Conservation (phyloP, 2,888 invertebrate species). For the Teleiodes luculella region DNA sequence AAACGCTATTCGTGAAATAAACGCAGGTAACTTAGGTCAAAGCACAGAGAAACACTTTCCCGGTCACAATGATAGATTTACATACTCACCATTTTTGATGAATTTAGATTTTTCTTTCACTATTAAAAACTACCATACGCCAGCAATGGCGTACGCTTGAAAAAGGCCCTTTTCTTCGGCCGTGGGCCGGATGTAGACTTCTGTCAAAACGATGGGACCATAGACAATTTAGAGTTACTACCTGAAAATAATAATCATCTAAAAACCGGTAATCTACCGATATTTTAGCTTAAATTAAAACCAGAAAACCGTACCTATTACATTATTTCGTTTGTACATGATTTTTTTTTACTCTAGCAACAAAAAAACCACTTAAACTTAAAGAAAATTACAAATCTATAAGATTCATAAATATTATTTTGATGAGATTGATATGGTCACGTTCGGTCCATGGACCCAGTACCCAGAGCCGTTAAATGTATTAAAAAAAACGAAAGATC, state of each 20-base stretch:
- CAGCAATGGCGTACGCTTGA: slow-evolving; percentile 92
- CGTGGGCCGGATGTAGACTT: slow-evolving; percentile 59
- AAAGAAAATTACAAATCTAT: too few relatives aligned
- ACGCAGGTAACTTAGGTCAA: slow-evolving; percentile 39
- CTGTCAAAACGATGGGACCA: slow-evolving; percentile 43
- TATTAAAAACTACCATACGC: slow-evolving; percentile 87
- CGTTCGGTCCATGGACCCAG: too few relatives aligned
- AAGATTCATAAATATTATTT: too few relatives aligned
- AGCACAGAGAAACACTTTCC: slow-evolving; percentile 45
- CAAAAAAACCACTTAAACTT: too few relatives aligned
- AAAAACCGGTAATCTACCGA: slow-evolving; percentile 3
- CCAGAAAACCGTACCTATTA: too few relatives aligned
- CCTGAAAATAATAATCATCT: not conserved
- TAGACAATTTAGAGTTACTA: slow-evolving; percentile 38
- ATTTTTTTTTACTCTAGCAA: too few relatives aligned
- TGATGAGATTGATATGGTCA: too few relatives aligned
- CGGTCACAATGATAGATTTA: slow-evolving; percentile 46
- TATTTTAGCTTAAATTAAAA: too few relatives aligned
- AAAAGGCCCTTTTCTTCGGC: slow-evolving; percentile 79
- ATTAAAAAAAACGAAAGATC: too few relatives aligned
- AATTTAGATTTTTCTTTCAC: slow-evolving; percentile 86
- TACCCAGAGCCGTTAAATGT: too few relatives aligned
- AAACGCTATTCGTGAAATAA: slow-evolving; percentile 54
- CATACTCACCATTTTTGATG: slow-evolving; percentile 89
- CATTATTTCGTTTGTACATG: too few relatives aligned